Conservation (phyloP, 2,113 vertebrate species). For the Myrmecobius fasciatus region DNA sequence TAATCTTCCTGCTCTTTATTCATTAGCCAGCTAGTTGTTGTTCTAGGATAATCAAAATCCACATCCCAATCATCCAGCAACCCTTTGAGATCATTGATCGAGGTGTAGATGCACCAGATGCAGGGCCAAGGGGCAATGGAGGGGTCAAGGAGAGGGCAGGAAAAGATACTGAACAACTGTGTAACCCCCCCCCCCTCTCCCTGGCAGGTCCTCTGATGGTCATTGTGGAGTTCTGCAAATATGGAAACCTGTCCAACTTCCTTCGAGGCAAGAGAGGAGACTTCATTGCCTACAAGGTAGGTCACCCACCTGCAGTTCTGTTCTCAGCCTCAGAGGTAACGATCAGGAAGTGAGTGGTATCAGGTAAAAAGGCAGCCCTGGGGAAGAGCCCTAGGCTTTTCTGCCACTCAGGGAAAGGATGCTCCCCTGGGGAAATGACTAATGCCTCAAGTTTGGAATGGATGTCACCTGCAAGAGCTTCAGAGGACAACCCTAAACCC, state of each 20-base stretch:
- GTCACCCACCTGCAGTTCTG: not conserved
- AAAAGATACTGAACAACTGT: not conserved
- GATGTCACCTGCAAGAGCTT: not conserved
- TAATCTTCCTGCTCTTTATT: not conserved
- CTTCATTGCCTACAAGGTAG: constrained; percentile 94
- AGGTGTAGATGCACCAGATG: not conserved
- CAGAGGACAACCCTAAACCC: no score
- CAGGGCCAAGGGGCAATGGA: not conserved
- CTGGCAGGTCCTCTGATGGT: constrained; percentile 94
- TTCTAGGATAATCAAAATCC: not conserved
- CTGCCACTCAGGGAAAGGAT: not conserved
- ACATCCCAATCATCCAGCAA: not conserved
- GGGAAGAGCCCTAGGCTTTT: not conserved
- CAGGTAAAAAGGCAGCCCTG: not conserved
- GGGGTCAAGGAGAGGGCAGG: not conserved
- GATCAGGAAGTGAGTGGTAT: not conserved
- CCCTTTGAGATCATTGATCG: not conserved
- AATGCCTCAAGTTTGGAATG: not conserved
- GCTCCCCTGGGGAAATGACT: not conserved
- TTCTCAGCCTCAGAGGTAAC: not conserved
- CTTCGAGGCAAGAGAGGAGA: constrained; percentile 91
- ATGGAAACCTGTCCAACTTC: constrained; percentile 95
- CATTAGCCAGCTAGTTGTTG: not conserved
- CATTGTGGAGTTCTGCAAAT: constrained; percentile 96
- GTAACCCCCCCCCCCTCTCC: no score